Percentiles rank a stretch among this genome's conserved stretches.
Evolutionary conservation across 2,113 vertebrate genomes (phyloP).

Genomic region (Pteronura brasiliensis): DNA sequence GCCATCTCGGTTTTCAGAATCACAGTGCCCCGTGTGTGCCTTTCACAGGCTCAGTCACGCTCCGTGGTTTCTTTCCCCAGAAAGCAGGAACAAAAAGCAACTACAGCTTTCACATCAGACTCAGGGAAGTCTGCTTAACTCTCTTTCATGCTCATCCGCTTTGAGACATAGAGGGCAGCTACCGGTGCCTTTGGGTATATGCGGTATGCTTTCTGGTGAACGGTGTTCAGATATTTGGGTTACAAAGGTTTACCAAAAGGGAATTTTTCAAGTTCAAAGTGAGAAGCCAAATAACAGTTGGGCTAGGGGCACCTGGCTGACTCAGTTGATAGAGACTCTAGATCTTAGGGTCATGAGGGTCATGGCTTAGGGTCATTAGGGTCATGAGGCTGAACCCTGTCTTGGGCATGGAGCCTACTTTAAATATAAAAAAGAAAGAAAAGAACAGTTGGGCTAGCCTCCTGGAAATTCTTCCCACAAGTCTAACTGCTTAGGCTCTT

Average conservation of each 20-base stretch:
- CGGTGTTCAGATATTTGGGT: slow-evolving; percentile 25
- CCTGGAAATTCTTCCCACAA: not conserved
- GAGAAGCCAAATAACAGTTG: slow-evolving; percentile 10
- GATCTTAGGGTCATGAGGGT: not conserved
- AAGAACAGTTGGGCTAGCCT: not conserved
- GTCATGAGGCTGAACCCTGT: not conserved
- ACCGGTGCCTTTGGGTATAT: not conserved
- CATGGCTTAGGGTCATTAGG: not conserved
- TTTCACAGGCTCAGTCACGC: slow-evolving; percentile 32
- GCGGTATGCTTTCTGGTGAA: not conserved
- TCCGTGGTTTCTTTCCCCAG: not conserved
- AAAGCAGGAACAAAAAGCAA: slow-evolving; percentile 20
- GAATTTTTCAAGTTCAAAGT: slow-evolving; percentile 9
- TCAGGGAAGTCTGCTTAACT: not conserved
- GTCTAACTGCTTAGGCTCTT: not conserved
- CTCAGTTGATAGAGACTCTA: not conserved
- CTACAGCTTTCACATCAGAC: slow-evolving; percentile 40
- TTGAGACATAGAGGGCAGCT: not conserved
- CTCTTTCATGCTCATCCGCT: not conserved
- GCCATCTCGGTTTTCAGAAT: not conserved
- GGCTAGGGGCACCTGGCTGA: not conserved
- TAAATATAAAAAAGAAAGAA: not conserved
- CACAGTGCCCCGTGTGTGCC: not conserved
- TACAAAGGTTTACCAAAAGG: not conserved
- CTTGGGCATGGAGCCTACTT: not conserved